Evolutionary conservation across 23 tunicate species (phyloP), one percentile per base, ranked within the genome.

Genomic region (Corella eumyota): DNA sequence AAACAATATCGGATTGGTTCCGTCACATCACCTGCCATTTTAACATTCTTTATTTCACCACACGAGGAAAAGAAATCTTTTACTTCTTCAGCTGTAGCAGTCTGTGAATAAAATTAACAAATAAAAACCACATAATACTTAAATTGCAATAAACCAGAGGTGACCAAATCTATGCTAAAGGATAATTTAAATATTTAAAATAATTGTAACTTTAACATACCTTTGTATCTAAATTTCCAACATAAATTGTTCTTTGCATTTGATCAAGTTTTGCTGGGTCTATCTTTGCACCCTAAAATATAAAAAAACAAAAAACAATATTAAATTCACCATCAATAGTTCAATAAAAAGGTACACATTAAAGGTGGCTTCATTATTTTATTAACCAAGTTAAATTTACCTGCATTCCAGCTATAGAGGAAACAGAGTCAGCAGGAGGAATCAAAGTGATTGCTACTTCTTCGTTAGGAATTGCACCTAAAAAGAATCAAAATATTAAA

Each of bases 11-110:
- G 30, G 7, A 82, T 79, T 19, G 85, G 80, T 38, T 86, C 75
- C 28, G 81, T 72, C 58, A 73, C 96, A 56, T 88, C 96, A 0
- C 96, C 96, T 2, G 81, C 81, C 81, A 88, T 55, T n/a, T 88
- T 59, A 33, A 79, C 90, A 63, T 45, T 67, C 66, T 66, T 67
- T 28, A 88, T 88, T 50, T 80, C 75, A 0, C 96, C 96, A 56
- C 83, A 79, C 2, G 88, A 30, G 9, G 76, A 30, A 35, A 88
- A 88, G 34, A 88, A 88, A 20, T 44, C 22, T 34, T 45, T 28
- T 49, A 88, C 46, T 30, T 88, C 73, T 24, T 88, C 96, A 3
- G 88, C 70, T 0, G 81, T 88, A n/a, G 71, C 82, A 60, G 58
- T 62, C 95, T 85, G 69, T 3, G 25, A 66, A 58, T 11, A 21